Base-by-base conservation (phyloP, 2,797 vertebrate species). In the Thripadectes ignobilis region DNA sequence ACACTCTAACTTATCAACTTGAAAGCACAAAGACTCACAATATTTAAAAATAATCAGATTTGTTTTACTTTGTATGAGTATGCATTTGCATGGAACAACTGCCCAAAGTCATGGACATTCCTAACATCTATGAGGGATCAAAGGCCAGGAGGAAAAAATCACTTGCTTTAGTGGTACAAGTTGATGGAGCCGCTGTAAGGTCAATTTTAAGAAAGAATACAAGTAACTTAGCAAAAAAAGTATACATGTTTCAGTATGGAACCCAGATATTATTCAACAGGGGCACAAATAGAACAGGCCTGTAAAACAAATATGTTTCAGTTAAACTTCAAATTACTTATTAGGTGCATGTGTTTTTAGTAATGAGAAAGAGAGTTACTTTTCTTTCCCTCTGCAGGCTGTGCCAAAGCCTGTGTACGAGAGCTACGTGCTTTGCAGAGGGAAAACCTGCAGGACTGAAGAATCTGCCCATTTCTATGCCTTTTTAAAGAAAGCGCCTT, bases 401-500 rank as follows among this genome's bases (percentile, higher is more conserved):
- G 14, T 81, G 77, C 87, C 91, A 94, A 85, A 85, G 46, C 14
- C 78, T 79, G 73, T 12, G 79, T 93, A 96, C 51, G 73, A 96
- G 96, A 63, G 38, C 62, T 93, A 97, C 83, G 69, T 97, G 94
- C 86, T 87, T 71, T 80, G 54, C 62, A 81, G 76, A 84, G 2
- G 34, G 45, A 92, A 92, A 85, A 85, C 17, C 61, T 80, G 61
- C 63, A 74, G 41, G 49, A 58, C 65, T 78, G 29, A 89, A 87
- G 63, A 94, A 92, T 69, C 75, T n/a, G 34, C 65, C 71, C 20
- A 45, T 75, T 93, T 80, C 85, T 58, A 58, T 22, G 43, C 14
- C 49, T 26, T 41, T 89, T 45, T 52, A 91, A 89, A 96, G 82
- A 97, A 96, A 89, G 95, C 26, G 27, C 57, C 96, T 95, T 96